Conservation (phyloP, 2,113 vertebrate genomes). For the Eubucco bourcierii region DNA sequence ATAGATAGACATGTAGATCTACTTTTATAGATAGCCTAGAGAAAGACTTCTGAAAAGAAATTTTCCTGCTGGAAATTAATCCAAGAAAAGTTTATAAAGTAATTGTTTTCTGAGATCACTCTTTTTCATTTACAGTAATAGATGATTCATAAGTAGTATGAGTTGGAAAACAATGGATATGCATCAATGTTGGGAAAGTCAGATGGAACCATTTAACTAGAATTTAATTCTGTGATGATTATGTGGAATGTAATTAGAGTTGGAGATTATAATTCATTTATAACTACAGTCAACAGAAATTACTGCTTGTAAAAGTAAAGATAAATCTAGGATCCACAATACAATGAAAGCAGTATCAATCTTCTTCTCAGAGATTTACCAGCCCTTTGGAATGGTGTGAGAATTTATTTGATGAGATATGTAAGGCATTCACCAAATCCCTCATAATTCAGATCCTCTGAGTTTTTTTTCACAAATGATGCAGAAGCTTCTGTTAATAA, state of each 20-base stretch:
- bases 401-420: background rate
- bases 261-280: background rate
- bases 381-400: background rate
- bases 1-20: background rate
- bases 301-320: background rate
- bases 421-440: background rate
- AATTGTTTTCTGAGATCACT: background rate
- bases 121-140: background rate
- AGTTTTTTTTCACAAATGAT: background rate
- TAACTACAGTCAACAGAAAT: background rate
- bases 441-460: background rate
- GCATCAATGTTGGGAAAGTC: background rate
- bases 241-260: background rate
- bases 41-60: background rate
- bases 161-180: background rate
- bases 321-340: background rate
- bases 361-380: background rate
- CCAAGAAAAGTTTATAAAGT: background rate
- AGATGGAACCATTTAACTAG: background rate
- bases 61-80: background rate
- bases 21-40: background rate
- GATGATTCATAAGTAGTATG: background rate
- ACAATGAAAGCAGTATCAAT: background rate
- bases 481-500: background rate
- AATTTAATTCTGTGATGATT: constrained; percentile 5